Percentiles rank a stretch among this genome's conserved stretches.
These are phyloP conservation scores for Ailurus styani DNA, from an alignment of 2,113 vertebrate species.

Conservation along the genomic window DNA sequence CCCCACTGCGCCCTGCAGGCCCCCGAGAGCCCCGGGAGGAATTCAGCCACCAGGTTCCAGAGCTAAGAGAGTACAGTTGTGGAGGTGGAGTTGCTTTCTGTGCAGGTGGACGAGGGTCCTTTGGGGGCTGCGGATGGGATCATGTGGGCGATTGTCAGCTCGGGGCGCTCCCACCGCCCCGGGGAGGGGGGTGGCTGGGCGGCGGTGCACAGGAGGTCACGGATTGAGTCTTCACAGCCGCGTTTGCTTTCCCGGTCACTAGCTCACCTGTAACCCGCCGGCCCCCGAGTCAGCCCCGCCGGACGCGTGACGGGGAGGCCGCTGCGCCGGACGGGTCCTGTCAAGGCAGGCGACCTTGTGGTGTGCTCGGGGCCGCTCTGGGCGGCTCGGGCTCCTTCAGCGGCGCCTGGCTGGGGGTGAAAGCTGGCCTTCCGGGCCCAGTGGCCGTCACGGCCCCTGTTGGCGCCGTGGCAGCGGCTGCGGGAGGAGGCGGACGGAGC, in stretches of 20 bases:
- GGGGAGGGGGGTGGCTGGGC: neutral
- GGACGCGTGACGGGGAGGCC: neutral
- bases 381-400: too few species aligned
- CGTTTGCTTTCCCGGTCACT: neutral
- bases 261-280: neutral
- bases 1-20: neutral
- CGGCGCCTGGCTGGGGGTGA: too few species aligned
- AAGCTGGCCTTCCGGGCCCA: too few species aligned
- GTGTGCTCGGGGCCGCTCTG: too few species aligned
- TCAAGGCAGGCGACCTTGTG: too few species aligned
- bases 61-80: neutral
- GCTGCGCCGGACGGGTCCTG: too few species aligned
- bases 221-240: neutral
- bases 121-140: accelerated
- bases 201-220: too few species aligned
- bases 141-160: neutral
- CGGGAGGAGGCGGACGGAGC: neutral
- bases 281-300: neutral
- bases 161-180: neutral
- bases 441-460: neutral
- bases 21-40: neutral
- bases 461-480: too few species aligned
- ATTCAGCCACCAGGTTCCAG: too few species aligned
- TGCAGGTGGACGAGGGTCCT: too few species aligned
- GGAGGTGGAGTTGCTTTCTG: neutral